Conservation (phyloP, 2,888 invertebrate genomes). For the Lasioglossum malachurum region DNA sequence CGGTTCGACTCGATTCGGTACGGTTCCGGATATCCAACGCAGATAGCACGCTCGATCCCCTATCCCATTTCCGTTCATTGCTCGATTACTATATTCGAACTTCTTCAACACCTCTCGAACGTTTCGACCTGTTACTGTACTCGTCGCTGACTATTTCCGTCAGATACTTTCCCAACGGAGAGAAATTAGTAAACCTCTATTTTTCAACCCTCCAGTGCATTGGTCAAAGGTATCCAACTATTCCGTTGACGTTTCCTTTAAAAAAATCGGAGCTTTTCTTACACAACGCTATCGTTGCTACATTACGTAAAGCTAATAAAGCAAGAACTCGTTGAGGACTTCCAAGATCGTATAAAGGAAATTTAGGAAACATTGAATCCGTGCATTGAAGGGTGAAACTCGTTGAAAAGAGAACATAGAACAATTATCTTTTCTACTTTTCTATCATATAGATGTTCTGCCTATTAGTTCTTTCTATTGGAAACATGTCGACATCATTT, state of each 20-base stretch:
- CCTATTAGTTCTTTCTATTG: background rate
- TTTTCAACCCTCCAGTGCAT: background rate
- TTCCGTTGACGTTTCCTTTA: background rate
- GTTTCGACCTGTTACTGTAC: background rate
- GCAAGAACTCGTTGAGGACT: background rate
- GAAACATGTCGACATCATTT: conserved; percentile 1
- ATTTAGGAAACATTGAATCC: background rate
- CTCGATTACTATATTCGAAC: background rate
- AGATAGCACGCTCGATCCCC: conserved; percentile 11
- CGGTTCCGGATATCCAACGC: conserved; percentile 18
- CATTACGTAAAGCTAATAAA: background rate
- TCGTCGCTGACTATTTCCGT: background rate
- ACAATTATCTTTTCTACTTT: background rate
- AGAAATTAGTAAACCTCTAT: background rate
- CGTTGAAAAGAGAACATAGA: background rate
- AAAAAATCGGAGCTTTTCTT: background rate
- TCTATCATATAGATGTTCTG: background rate
- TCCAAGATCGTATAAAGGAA: background rate
- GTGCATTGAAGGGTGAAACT: background rate
- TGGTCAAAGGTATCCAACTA: background rate
- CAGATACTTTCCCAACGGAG: background rate
- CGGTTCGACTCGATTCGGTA: conserved; percentile 36
- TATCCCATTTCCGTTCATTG: conserved; percentile 30
- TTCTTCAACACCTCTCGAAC: background rate
- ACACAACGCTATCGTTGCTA: background rate